Conservation (phyloP, 1,140 invertebrate genomes). For the Ips nitidus region DNA sequence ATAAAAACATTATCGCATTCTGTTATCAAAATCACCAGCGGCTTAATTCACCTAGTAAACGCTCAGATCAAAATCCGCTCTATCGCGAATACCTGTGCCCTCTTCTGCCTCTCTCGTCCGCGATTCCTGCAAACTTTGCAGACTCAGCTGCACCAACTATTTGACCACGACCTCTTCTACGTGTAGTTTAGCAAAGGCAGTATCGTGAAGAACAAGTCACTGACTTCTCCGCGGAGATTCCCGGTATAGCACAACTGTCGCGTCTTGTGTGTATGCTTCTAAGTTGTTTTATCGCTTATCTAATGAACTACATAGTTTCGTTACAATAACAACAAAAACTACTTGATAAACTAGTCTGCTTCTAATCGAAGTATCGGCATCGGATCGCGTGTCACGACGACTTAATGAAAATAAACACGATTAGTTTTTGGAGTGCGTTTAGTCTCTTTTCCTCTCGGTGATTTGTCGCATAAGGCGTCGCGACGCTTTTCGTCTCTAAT, state of each 20-base stretch:
- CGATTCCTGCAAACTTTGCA: constrained; percentile 24
- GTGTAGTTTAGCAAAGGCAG: constrained; percentile 28
- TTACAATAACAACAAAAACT: constrained; percentile 9
- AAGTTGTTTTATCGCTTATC: constrained; percentile 15
- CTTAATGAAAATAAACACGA: too few relatives aligned
- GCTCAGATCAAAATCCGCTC: constrained; percentile 9
- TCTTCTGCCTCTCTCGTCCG: constrained; percentile 12
- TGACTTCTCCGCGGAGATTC: constrained; percentile 23
- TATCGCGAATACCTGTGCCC: constrained; percentile 24
- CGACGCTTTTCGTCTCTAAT: constrained; percentile 16
- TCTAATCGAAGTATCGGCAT: background rate
- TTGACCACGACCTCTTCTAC: constrained; percentile 24
- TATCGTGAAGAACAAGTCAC: constrained; percentile 28
- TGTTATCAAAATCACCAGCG: constrained; percentile 13
- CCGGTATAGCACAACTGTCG: constrained; percentile 17
- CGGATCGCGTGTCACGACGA: background rate
- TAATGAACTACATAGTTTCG: constrained; percentile 24
- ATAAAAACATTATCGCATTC: constrained; percentile 15
- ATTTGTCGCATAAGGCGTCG: constrained; percentile 23
- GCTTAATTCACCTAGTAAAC: constrained; percentile 24
- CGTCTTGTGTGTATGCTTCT: background rate
- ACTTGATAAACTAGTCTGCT: constrained; percentile 7
- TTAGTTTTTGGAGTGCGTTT: too few relatives aligned
- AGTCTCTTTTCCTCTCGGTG: too few relatives aligned
- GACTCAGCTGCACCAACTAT: constrained; percentile 20